These are phyloP conservation scores for Panonychus citri DNA, from an alignment of 1,140 invertebrate genomes.

Conservation along the genomic window DNA sequence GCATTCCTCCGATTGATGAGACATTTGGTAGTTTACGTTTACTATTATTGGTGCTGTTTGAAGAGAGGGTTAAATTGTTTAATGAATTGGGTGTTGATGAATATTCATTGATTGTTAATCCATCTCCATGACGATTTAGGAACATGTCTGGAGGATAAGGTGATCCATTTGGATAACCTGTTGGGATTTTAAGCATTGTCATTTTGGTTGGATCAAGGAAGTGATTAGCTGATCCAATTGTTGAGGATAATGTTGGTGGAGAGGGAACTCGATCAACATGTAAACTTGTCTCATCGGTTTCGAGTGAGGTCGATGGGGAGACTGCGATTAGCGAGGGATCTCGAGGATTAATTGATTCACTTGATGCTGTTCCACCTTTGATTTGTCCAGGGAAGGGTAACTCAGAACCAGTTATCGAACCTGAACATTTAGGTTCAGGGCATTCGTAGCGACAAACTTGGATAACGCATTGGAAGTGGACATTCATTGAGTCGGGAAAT, in stretches of 20 bases:
- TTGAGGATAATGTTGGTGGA: background rate
- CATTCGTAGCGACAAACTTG: conserved; percentile 81
- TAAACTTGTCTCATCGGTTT: background rate
- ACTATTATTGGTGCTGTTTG: background rate
- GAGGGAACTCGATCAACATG: background rate
- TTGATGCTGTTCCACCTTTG: background rate
- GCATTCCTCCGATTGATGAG: background rate
- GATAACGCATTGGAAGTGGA: conserved; percentile 88
- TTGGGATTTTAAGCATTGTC: background rate
- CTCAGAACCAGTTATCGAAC: background rate
- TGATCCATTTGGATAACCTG: background rate
- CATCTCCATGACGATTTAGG: background rate
- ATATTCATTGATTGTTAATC: background rate
- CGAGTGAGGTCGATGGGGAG: background rate
- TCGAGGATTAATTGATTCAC: background rate
- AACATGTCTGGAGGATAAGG: background rate
- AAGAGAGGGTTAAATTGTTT: background rate
- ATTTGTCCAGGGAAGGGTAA: background rate
- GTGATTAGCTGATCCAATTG: background rate
- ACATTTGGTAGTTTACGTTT: background rate
- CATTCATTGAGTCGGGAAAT: conserved; percentile 24
- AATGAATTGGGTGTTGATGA: background rate
- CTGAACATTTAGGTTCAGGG: conserved; percentile 37
- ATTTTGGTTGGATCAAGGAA: background rate
- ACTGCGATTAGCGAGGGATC: background rate